Base-by-base conservation (phyloP, 2,113 vertebrate genomes). In the Macrotis lagotis region DNA sequence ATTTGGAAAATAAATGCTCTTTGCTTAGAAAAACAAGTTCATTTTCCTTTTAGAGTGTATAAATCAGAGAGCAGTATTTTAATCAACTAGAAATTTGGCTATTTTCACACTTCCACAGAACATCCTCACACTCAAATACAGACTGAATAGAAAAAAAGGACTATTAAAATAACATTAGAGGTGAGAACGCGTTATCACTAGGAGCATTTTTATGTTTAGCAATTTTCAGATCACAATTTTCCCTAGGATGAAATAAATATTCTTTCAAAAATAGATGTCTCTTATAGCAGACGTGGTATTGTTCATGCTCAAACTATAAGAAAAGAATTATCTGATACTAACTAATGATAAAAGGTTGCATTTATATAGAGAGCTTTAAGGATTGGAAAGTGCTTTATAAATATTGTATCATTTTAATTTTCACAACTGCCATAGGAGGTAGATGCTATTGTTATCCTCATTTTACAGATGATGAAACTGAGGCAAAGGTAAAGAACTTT, bases 181-280 rank as follows among this genome's bases (percentile, higher is more conserved):
- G 3, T 55, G 92, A 95, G 51, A 96, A 93, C 90, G 51, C 95
- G 26, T 66, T 88, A 90, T 89, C 28, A 66, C 0, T 94, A 37
- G 88, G 83, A 88, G 11, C 48, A 90, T 25, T 47, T 4, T 96
- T 37, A 94, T 83, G 19, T 83, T 97, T 88, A 52, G 90, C 89
- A 94, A 4, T 91, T 92, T 97, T 96, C 91, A 88, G 44, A 83
- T 83, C 66, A 83, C 6, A 96, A 93, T 88, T 90, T 91, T 28
- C 3, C 91, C 97, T 97, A 50, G 12, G 31, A 52, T 91, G 12
- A 51, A 95, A 31, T 97, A 91, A 90, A 95, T 93, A 11, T 92
- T 37, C 5, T 47, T 96, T 24, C 66, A 49, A 94, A 92, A 48
- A 94, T 25, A 96, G 96, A 91, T 1, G 10, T 88, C 5, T 95